Evolutionary conservation across 2,797 vertebrate genomes (phyloP), one percentile per base, ranked within the genome.

Genomic region (Crocodylus rhombifer): DNA sequence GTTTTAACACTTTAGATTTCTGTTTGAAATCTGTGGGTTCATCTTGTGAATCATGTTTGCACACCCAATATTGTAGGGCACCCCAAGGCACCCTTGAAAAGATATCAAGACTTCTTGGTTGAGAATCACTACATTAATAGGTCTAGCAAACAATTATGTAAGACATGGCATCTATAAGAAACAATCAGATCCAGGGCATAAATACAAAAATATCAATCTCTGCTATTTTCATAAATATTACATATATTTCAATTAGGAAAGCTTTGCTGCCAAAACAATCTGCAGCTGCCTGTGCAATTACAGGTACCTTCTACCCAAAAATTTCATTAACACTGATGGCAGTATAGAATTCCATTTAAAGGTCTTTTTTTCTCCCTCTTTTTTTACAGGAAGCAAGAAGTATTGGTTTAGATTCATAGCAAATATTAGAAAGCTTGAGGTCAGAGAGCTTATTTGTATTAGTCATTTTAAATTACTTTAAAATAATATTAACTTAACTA

Each of bases 301-400:
- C 42, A 58, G 55, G 56, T 77, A 57, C 26, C 67, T 83, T 77
- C 10, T 87, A 17, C 60, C 89, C 76, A 51, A 51, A 51, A 51
- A 51, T 51, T 80, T 87, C 63, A 20, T 89, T 82, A 91, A 57
- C 57, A 28, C 23, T 75, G 2, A 74, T 84, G 89, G 51, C 51
- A 82, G n/a, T 67, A 86, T 65, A 42, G 64, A 86, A 58, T 80
- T 23, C 60, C 42, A 26, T 51, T 93, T 42, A 87, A 94, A 57
- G 51, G 89, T 26, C 77, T 91, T 17, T 36, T 82, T 85, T 2
- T 84, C 73, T 51, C 5, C 63, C 85, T 91, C 90, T 73, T 63
- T 67, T 87, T 84, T 67, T 21, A 84, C 87, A 94, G 56, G 65
- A 91, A 93, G 57, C 4, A 85, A 76, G 79, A 42, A 30, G 60